phyloP scores from a whole-genome alignment of 2,797 vertebrate species.

The Eulemur coronatus region DNA sequence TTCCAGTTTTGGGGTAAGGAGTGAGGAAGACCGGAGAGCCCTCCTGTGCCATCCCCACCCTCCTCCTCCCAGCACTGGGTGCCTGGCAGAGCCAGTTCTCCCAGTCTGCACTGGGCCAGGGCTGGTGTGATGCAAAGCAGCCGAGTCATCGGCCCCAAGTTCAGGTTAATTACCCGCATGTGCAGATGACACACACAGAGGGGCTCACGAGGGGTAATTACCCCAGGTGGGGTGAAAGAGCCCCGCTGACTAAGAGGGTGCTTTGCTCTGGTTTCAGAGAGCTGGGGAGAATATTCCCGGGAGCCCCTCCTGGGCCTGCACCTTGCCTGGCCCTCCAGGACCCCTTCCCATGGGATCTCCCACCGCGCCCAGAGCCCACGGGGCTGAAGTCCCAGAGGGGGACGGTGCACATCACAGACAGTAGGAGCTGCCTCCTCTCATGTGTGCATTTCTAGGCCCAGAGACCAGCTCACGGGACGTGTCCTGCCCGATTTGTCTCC shows the following conservation, averaged over 20 bases:
- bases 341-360: neutral
- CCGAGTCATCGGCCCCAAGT: slow-evolving; percentile 37
- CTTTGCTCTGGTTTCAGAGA: neutral
- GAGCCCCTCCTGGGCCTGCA: neutral
- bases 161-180: slow-evolving; percentile 33
- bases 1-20: neutral
- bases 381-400: neutral
- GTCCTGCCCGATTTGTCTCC: neutral
- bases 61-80: neutral
- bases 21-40: neutral
- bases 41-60: neutral
- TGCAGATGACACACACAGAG: slow-evolving; percentile 53
- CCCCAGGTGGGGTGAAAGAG: neutral
- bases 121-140: neutral
- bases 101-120: slow-evolving; percentile 22
- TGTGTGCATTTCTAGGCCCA: neutral
- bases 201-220: slow-evolving; percentile 38
- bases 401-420: rapidly evolving
- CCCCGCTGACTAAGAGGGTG: neutral
- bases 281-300: neutral
- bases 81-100: slow-evolving; percentile 61
- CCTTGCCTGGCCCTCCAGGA: neutral
- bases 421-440: too few species aligned
- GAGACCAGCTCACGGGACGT: neutral
- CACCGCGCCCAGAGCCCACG: rapidly evolving